Percentiles rank a stretch among this genome's conserved stretches.
phyloP scores from a whole-genome alignment of 1,140 invertebrate species.

The Diabrotica undecimpunctata region DNA sequence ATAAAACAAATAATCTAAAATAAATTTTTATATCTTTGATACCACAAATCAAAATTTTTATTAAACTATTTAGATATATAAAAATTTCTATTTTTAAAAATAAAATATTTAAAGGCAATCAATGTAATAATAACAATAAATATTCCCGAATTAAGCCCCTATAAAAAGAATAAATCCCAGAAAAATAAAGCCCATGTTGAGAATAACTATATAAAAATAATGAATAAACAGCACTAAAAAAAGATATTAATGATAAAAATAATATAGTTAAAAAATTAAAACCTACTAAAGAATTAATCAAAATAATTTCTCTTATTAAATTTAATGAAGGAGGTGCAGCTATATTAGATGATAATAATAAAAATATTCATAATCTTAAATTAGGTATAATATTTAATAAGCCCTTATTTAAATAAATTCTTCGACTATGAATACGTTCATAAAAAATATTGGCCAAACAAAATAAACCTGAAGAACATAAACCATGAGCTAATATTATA shows the following conservation, averaged over 20 bases:
- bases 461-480: conserved; percentile 67
- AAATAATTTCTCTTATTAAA: conserved; percentile 56
- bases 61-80: conserved; percentile 59
- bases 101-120: conserved; percentile 57
- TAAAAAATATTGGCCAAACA: conserved; percentile 63
- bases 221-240: conserved; percentile 50
- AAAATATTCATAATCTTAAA: conserved; percentile 59
- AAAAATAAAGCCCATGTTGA: conserved; percentile 54
- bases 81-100: conserved; percentile 54
- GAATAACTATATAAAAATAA: conserved; percentile 54
- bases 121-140: conserved; percentile 59
- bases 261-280: conserved; percentile 50
- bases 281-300: conserved; percentile 55
- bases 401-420: conserved; percentile 50
- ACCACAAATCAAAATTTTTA: conserved; percentile 60
- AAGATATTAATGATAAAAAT: conserved; percentile 51
- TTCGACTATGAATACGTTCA: conserved; percentile 52
- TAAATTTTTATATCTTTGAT: conserved; percentile 51
- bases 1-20: conserved; percentile 56
- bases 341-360: conserved; percentile 53
- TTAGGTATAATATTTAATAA: conserved; percentile 50
- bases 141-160: conserved; percentile 51
- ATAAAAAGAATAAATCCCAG: conserved; percentile 46
- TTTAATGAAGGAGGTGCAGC: conserved; percentile 49
- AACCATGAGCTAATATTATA: conserved; percentile 62